Evolutionary conservation across 2,113 vertebrate species (phyloP).

Genomic region (Xenopus tropicalis): DNA sequence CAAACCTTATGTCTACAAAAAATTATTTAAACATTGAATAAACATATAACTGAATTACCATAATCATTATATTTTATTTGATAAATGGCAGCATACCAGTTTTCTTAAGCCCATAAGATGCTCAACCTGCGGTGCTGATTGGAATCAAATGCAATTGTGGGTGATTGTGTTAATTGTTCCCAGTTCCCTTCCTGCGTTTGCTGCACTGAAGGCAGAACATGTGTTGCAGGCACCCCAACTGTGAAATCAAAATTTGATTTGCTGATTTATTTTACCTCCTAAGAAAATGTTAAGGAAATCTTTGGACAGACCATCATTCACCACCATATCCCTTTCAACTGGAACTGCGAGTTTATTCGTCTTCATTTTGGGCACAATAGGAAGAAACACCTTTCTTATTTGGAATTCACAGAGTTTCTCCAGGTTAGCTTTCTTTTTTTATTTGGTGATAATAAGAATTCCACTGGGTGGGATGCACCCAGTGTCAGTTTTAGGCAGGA

Average conservation of each 20-base stretch:
- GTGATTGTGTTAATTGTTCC: constrained; percentile 54
- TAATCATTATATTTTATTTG: too few species aligned
- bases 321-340: constrained; percentile 96
- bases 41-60: too few species aligned
- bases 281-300: constrained; percentile 95
- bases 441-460: background rate
- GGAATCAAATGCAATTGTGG: constrained; percentile 45
- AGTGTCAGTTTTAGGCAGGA: too few species aligned
- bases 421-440: constrained; percentile 71
- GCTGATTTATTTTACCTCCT: constrained; percentile 57
- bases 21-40: too few species aligned
- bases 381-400: constrained; percentile 87
- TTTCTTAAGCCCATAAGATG: background rate
- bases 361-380: constrained; percentile 92
- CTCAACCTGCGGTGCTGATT: background rate
- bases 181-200: constrained; percentile 56
- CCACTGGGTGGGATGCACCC: too few species aligned
- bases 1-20: too few species aligned
- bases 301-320: constrained; percentile 91
- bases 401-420: constrained; percentile 93
- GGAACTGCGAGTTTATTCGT: constrained; percentile 95
- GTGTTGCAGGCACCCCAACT: background rate
- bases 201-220: background rate
- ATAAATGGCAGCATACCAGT: too few species aligned
- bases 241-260: constrained; percentile 46